A percentile compares a stretch with the other conserved stretches of the same genome.
Conservation (phyloP, 2,113 vertebrate genomes). For the Acanthochromis polyacanthus region DNA sequence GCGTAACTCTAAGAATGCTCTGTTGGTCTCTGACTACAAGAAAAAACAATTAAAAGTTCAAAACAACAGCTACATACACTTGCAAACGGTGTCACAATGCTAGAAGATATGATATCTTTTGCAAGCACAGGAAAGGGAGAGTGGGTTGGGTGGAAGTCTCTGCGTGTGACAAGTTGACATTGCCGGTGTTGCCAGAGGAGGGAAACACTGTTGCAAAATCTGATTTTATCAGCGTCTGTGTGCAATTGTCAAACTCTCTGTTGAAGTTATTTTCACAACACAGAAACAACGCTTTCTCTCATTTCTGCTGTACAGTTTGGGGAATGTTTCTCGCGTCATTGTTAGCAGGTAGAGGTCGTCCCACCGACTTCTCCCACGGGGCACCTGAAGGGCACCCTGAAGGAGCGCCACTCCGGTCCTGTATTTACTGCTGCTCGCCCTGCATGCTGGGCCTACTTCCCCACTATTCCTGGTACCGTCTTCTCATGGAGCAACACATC, state of each 20-base stretch:
- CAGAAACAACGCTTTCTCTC: neutral
- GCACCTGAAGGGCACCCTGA: constrained; percentile 72
- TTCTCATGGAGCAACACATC: constrained; percentile 25
- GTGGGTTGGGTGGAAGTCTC: constrained; percentile 3
- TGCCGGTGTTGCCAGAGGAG: constrained; percentile 39
- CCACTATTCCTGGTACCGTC: constrained; percentile 46
- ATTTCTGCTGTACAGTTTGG: neutral
- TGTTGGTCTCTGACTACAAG: constrained; percentile 9
- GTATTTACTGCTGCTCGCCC: constrained; percentile 70
- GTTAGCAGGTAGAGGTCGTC: constrained; percentile 55
- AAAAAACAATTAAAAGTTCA: constrained; percentile 6
- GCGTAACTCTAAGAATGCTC: constrained; percentile 30
- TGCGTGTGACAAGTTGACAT: constrained; percentile 62
- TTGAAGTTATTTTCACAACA: neutral
- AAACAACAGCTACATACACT: neutral
- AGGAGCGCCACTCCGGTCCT: constrained; percentile 41
- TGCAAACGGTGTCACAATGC: constrained; percentile 19
- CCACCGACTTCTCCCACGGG: constrained; percentile 19
- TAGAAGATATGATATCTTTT: constrained; percentile 50
- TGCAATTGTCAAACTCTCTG: constrained; percentile 7
- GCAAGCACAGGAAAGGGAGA: constrained; percentile 52
- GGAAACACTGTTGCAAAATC: constrained; percentile 54
- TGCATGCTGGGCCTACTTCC: constrained; percentile 66
- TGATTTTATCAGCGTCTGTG: constrained; percentile 47
- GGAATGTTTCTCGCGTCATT: constrained; percentile 29